These are phyloP conservation scores for Deroptyus accipitrinus DNA, from an alignment of 2,113 vertebrate genomes.

Conservation along the genomic window DNA sequence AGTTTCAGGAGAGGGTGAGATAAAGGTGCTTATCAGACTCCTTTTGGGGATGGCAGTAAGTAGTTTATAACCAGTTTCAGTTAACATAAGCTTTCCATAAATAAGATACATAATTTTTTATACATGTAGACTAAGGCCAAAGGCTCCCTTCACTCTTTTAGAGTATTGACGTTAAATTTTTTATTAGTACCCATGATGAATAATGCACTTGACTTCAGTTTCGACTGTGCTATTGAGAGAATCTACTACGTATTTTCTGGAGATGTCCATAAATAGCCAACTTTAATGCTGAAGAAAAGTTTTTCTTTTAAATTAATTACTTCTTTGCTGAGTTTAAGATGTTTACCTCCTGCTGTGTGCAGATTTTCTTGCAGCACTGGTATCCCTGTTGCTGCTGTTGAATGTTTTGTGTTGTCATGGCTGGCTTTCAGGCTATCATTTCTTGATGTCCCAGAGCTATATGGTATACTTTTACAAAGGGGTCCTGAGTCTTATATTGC, in stretches of 20 bases:
- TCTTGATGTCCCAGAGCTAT: background rate
- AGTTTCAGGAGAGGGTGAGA: background rate
- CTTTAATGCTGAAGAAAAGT: background rate
- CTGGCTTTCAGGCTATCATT: background rate
- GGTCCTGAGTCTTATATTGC: background rate
- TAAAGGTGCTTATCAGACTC: slow-evolving; percentile 11
- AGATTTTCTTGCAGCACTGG: background rate
- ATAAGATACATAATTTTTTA: slow-evolving; percentile 19
- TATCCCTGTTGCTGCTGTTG: background rate
- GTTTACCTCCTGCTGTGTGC: background rate
- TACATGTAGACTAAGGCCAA: slow-evolving; percentile 11
- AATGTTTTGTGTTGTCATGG: background rate
- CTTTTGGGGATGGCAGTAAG: background rate
- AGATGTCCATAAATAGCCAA: background rate
- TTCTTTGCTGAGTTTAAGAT: background rate
- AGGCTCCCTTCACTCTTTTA: background rate
- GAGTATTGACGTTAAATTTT: background rate
- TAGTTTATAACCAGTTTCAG: slow-evolving; percentile 31
- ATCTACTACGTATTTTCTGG: background rate
- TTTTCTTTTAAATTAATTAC: background rate
- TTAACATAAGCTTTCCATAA: slow-evolving; percentile 19
- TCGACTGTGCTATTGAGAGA: background rate
- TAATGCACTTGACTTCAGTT: slow-evolving; percentile 6
- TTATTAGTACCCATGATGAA: background rate
- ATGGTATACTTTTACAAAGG: background rate